phyloP scores from a whole-genome alignment of 2,797 vertebrate genomes.

The Tangara arthus region DNA sequence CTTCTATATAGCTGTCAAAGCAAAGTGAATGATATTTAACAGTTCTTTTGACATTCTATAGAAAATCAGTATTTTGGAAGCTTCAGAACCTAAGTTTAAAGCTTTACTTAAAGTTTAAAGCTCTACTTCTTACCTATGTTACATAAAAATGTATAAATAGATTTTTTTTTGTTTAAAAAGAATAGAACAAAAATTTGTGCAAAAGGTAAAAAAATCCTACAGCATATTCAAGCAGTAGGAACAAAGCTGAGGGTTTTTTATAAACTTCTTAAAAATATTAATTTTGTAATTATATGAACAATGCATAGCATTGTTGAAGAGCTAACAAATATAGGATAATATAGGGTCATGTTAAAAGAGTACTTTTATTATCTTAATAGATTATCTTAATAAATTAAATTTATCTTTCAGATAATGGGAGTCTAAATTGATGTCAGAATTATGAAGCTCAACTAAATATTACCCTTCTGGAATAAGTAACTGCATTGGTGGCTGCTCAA shows the following conservation, averaged over 20 bases:
- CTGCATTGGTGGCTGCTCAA: neutral
- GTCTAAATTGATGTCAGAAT: neutral
- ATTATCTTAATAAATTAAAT: neutral
- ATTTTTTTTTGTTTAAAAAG: neutral
- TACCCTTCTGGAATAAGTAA: neutral
- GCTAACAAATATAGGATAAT: neutral
- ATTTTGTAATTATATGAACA: neutral
- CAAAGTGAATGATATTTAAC: neutral
- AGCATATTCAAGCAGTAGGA: neutral
- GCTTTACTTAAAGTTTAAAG: neutral
- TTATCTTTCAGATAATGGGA: neutral
- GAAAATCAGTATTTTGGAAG: neutral
- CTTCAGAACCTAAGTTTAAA: neutral
- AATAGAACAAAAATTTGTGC: neutral
- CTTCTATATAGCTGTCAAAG: neutral
- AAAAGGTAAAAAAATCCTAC: neutral
- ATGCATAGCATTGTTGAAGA: neutral
- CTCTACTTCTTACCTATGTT: neutral
- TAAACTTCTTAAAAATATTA: neutral
- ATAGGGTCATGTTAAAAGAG: neutral
- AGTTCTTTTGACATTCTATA: neutral
- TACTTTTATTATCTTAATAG: neutral
- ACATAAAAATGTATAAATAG: neutral
- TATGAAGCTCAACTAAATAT: neutral
- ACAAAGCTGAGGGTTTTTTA: fast-evolving